Evolutionary conservation across 92 coral and sea anemone species (phyloP).

Genomic region (Parazoanthus swiftii): DNA sequence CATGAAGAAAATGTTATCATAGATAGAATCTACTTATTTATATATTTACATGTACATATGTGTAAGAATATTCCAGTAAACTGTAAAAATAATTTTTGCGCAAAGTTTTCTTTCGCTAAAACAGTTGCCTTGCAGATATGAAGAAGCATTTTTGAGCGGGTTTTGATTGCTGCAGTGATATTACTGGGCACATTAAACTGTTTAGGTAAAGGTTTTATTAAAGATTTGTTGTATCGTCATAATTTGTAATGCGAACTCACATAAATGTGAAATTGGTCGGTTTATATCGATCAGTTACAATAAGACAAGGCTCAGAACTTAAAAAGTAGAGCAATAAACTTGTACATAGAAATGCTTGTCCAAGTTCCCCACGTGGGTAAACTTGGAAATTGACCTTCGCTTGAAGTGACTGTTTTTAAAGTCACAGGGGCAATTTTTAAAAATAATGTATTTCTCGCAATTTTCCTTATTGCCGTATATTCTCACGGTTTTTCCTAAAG

Average conservation of each 20-base stretch:
- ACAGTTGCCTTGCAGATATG: not conserved
- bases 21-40: constrained; percentile 15
- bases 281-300: not conserved
- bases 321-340: not conserved
- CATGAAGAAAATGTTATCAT: not conserved
- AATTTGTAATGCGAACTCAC: not conserved
- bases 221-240: not conserved
- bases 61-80: not conserved
- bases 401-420: too few relatives aligned
- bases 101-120: not conserved
- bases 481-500: too few relatives aligned
- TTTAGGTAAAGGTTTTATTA: not conserved
- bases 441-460: too few relatives aligned
- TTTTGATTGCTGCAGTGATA: too few relatives aligned
- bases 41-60: constrained; percentile 20
- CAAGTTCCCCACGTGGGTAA: too few relatives aligned
- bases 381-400: too few relatives aligned
- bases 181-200: not conserved
- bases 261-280: not conserved
- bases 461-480: too few relatives aligned
- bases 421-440: too few relatives aligned
- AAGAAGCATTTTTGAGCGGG: not conserved
- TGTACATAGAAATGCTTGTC: too few relatives aligned
- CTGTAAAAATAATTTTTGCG: not conserved
- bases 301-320: not conserved